Base-by-base conservation (phyloP, 2,888 invertebrate species). In the Trichogramma evanescens region DNA sequence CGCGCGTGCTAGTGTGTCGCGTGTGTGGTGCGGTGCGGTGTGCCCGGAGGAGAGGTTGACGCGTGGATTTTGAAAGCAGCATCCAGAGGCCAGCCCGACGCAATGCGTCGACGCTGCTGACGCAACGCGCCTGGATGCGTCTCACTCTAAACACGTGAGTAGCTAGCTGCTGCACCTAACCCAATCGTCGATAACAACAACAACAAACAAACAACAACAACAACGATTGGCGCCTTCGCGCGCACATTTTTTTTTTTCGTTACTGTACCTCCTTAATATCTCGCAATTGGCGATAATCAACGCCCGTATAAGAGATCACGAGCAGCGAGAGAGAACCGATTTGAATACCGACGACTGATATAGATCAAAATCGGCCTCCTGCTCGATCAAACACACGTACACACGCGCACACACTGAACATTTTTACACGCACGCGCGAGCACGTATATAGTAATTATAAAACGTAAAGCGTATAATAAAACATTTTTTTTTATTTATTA, bases 111-210 rank as follows among this genome's bases (percentile, higher is more conserved):
- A 77, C 77, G 77, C 77, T 77, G 77, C 77, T 77, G 76, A 77
- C 76, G 77, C 75, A 77, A 77, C 77, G 77, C 77, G 77, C 76
- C 84, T 84, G 84, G 84, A 84, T 84, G 84, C 83, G 84, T 83
- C 84, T 84, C 84, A 82, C 83, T 84, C 82, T 83, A 83, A 84
- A 82, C 84, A 84, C 84, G 84, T 84, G 74, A 84, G 84, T 84
- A 13, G 13, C n/a, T n/a, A 13, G 13, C 13, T 13, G 13, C 13
- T 13, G 13, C 13, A 13, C 13, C 13, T 13, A 67, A 69, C 13
- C 56, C 43, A 38, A n/a, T n/a, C n/a, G n/a, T 4, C 13, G n/a
- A 40, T 38, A 57, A 41, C 10, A 41, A 26, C 44, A 54, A 13
- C 13, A 13, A 13, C 13, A 13, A 13, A n/a, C n/a, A n/a, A 41